Conservation (phyloP, 2,113 vertebrate genomes). For the Anthoscopus minutus region DNA sequence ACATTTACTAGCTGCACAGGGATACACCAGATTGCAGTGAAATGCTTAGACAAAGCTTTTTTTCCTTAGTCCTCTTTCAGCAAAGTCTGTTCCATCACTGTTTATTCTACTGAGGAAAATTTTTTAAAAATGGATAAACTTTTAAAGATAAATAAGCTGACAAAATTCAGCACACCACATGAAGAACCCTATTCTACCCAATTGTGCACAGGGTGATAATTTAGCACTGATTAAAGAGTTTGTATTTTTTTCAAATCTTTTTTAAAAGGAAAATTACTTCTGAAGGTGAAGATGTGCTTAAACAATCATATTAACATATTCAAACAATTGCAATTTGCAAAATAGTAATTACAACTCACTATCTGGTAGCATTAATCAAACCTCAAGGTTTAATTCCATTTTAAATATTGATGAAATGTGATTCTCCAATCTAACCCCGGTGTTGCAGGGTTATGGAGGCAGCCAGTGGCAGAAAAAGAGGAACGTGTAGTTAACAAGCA, state of each 20-base stretch:
- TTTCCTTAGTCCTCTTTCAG: not conserved
- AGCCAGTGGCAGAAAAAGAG: constrained; percentile 58
- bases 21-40: not conserved
- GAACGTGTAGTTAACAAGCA: constrained; percentile 79
- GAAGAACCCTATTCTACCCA: constrained; percentile 13
- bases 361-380: constrained; percentile 78
- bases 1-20: not conserved
- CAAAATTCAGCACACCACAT: constrained; percentile 11
- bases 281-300: constrained; percentile 86
- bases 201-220: constrained; percentile 74
- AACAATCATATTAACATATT: constrained; percentile 85
- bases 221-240: constrained; percentile 81
- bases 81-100: not conserved
- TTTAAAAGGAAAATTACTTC: constrained; percentile 76
- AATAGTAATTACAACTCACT: constrained; percentile 85
- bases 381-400: constrained; percentile 84
- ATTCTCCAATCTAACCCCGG: constrained; percentile 76
- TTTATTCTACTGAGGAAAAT: not conserved
- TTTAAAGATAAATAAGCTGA: constrained; percentile 42
- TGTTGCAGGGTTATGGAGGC: constrained; percentile 74
- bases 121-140: constrained; percentile 40
- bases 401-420: constrained; percentile 87
- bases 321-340: constrained; percentile 79
- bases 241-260: constrained; percentile 62
- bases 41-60: not conserved